Percentiles rank a stretch among this genome's conserved stretches.
phyloP scores from a whole-genome alignment of 2,888 invertebrate genomes.

The Allacma fusca region DNA sequence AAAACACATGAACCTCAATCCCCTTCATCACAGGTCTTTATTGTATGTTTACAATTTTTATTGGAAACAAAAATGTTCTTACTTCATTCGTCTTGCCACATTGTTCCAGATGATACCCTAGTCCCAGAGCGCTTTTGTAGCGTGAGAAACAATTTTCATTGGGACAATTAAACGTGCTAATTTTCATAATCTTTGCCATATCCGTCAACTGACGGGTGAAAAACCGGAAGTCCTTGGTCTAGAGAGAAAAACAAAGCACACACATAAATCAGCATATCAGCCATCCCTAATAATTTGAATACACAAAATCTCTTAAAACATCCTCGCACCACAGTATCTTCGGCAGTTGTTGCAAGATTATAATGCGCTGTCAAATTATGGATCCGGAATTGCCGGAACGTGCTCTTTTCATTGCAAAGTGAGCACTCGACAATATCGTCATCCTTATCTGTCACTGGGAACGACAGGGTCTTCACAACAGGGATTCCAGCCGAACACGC shows the following conservation, averaged over 20 bases:
- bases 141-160: constrained; percentile 30
- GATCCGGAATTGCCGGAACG: constrained; percentile 52
- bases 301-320: too few relatives aligned
- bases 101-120: constrained; percentile 56
- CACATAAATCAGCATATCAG: too few relatives aligned
- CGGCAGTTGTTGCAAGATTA: constrained; percentile 50
- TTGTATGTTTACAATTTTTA: too few relatives aligned
- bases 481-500: too few relatives aligned
- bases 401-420: constrained; percentile 41
- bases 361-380: constrained; percentile 57
- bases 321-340: constrained; percentile 46
- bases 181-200: constrained; percentile 50
- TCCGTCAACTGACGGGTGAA: constrained; percentile 51
- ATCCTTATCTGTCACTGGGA: constrained; percentile 49
- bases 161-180: constrained; percentile 51
- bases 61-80: too few relatives aligned
- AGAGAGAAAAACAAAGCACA: background rate
- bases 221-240: constrained; percentile 54
- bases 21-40: too few relatives aligned
- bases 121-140: constrained; percentile 57
- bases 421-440: constrained; percentile 49
- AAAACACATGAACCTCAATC: constrained; percentile 20
- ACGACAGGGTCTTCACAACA: constrained; percentile 23
- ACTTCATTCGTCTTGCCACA: constrained; percentile 55
- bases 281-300: background rate